These are phyloP conservation scores for Alloplasta piceator DNA, from an alignment of 2,888 invertebrate species.

Conservation along the genomic window DNA sequence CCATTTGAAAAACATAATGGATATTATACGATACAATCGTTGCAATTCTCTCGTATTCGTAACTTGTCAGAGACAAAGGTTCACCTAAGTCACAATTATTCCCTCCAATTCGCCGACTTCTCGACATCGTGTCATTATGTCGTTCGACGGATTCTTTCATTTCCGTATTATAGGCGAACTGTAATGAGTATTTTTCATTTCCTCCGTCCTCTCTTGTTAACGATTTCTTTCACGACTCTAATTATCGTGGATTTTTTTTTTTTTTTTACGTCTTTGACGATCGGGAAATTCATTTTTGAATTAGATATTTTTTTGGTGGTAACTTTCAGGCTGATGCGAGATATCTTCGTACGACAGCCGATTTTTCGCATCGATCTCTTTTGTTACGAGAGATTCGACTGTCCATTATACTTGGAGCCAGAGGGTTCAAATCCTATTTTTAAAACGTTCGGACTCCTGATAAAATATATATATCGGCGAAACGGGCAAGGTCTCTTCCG, in stretches of 20 bases:
- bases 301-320: too few species aligned
- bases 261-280: too few species aligned
- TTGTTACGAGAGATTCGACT: conserved; percentile 1
- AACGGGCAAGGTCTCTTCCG: conserved; percentile 60
- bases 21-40: conserved; percentile 5
- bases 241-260: too few species aligned
- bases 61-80: background rate
- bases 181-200: conserved; percentile 48
- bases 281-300: too few species aligned
- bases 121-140: conserved; percentile 51
- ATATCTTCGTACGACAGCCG: too few species aligned
- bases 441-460: conserved; percentile 37
- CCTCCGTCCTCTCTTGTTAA: conserved; percentile 35
- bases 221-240: background rate
- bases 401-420: conserved; percentile 18
- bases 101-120: background rate
- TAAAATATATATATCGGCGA: conserved; percentile 32
- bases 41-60: conserved; percentile 15
- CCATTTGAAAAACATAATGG: background rate
- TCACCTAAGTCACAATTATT: conserved; percentile 22
- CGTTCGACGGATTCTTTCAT: conserved; percentile 47
- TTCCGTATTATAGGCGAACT: conserved; percentile 13
- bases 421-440: conserved; percentile 41
- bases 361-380: too few species aligned
- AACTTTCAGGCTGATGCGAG: too few species aligned